Base-by-base conservation (phyloP, 2,888 invertebrate species). In the Nemoura dubitans region DNA sequence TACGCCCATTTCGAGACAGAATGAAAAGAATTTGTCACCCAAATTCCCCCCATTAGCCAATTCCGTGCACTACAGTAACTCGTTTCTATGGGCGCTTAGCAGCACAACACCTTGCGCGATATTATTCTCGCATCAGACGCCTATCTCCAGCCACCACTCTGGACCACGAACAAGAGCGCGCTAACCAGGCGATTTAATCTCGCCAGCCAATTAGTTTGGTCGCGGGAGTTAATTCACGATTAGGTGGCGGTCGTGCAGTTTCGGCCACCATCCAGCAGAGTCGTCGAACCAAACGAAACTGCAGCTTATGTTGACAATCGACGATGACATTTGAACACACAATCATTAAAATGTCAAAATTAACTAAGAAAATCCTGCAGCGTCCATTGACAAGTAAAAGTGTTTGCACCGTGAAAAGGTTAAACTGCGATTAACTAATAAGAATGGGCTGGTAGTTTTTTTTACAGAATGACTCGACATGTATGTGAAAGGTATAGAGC, bases 351-450 rank as follows among this genome's bases (percentile, higher is more conserved):
- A 59, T 21, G 59, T 59, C 59, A 59, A 59, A 59, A 59, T 59
- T 59, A 59, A 59, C 59, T 59, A 7, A 59, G 59, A 21, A 59
- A 59, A 59, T 59, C 59, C 16, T 59, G 59, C 59, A 59, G 59
- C 59, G 59, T 59, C 16, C 59, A 59, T 59, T 59, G 59, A 59
- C 59, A 59, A 59, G 59, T 59, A 59, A 59, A 59, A 59, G 59
- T 59, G 59, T 59, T 21, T 59, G 59, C 2, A 3, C 16, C 21
- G 59, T 59, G 59, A 59, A 59, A 59, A 59, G 59, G 59, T 59
- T 59, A 59, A 59, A 59, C 59, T 59, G 59, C 59, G 59, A 59
- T 59, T 59, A 59, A 59, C 59, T 59, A 59, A n/a, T 21, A 59
- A 59, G 59, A 59, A 59, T 59, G 59, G 59, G 21, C 14, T 21